Evolutionary conservation across 2,113 vertebrate genomes (phyloP).

Genomic region (Prionailurus viverrinus): DNA sequence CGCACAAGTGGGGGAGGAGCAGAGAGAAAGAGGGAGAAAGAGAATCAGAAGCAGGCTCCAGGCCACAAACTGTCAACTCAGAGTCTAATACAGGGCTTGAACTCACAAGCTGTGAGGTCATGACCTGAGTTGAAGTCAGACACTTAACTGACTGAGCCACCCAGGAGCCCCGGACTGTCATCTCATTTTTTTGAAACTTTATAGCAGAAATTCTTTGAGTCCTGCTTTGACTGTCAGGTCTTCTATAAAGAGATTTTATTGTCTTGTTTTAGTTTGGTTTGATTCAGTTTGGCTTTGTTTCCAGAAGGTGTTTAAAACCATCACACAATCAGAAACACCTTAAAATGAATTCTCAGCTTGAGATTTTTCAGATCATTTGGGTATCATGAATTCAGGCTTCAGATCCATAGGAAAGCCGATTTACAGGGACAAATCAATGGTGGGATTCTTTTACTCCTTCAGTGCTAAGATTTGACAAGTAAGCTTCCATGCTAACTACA

Average conservation of each 20-base stretch:
- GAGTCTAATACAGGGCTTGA: too few species aligned
- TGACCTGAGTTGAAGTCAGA: too few species aligned
- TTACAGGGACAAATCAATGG: background rate
- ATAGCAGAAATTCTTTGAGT: background rate
- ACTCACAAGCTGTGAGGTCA: too few species aligned
- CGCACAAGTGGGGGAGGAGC: too few species aligned
- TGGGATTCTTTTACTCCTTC: background rate
- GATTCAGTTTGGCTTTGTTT: background rate
- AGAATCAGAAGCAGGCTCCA: too few species aligned
- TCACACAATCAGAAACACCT: background rate
- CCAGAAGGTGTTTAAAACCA: background rate
- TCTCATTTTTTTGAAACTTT: background rate
- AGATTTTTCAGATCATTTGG: background rate
- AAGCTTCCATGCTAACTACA: background rate
- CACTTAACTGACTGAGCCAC: too few species aligned
- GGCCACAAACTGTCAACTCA: too few species aligned
- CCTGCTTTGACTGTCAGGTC: background rate
- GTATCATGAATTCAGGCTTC: background rate
- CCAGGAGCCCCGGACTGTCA: background rate
- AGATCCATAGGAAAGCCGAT: background rate
- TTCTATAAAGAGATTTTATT: background rate
- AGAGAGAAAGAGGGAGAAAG: too few species aligned
- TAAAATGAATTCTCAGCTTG: slow-evolving; percentile 13
- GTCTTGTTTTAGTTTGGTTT: background rate
- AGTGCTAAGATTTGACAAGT: background rate